Base-by-base conservation (phyloP, 2,888 invertebrate genomes). In the Ptilodon capucinus region DNA sequence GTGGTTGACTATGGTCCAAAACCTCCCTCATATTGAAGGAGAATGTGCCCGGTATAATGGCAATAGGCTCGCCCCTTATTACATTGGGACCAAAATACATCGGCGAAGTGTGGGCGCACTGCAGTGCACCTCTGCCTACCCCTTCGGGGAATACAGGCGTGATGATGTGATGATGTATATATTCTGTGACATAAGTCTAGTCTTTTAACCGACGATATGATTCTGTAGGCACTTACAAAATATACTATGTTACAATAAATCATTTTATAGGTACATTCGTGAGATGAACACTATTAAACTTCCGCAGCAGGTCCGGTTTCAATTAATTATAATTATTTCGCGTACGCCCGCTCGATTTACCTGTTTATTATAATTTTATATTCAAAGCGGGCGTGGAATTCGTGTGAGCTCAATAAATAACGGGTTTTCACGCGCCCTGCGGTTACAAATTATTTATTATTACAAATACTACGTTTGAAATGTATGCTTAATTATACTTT, bases 381-480 rank as follows among this genome's bases (percentile, higher is more conserved):
- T 56, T 49, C 48, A 46, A 48, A 39, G 30, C 42, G 25, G 36
- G 39, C 34, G 32, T 40, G 44, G 46, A 58, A 46, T 46, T 46
- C 44, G 42, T 46, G 48, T 36, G 28, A 38, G 39, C 34, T 14
- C 51, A 46, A 61, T 58, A 55, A 53, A 63, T 58, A 46, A 50
- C 43, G 18, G n/a, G 48, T 54, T 64, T 62, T 64, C 47, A 64
- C 32, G 18, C 28, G 17, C n/a, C 2, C 48, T 59, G 63, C 46
- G 54, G 56, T 54, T 51, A 18, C 48, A 51, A 39, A 57, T 54
- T 56, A 62, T 51, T 55, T 55, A 59, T 62, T 56, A 54, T 49
- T 51, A 46, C 35, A 40, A 46, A 38, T 52, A 34, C 19, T 45
- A 46, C 44, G 43, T 44, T 2, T 38, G 35, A 9, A n/a, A 21